phyloP scores from a whole-genome alignment of 2,888 invertebrate species.

The Eupsilia transversa region DNA sequence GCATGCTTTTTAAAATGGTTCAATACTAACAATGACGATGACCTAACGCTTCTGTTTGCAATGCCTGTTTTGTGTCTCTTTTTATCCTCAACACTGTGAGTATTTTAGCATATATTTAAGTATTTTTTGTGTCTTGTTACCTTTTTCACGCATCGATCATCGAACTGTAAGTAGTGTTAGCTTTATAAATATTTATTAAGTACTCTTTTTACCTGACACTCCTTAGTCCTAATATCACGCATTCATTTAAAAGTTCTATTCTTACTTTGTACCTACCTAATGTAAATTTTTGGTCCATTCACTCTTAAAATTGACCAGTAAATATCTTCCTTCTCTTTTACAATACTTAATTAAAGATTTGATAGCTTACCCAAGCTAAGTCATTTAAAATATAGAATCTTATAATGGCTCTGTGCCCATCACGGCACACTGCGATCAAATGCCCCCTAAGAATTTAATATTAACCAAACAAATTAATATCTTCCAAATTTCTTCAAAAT shows the following conservation, averaged over 20 bases:
- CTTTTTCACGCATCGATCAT: conserved; percentile 50
- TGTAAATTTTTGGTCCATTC: no score
- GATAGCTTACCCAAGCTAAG: no score
- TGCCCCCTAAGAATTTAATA: neutral
- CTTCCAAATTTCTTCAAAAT: conserved; percentile 9
- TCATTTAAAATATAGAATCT: no score
- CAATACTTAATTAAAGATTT: no score
- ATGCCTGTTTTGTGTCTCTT: conserved; percentile 56
- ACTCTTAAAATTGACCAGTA: no score
- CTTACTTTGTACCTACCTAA: neutral
- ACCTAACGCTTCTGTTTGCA: conserved; percentile 42
- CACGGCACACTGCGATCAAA: neutral
- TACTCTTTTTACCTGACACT: conserved; percentile 44
- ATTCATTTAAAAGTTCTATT: conserved; percentile 38
- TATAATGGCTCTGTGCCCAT: no score
- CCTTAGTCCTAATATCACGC: conserved; percentile 60
- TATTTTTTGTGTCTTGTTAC: conserved; percentile 46
- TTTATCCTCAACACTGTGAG: conserved; percentile 61
- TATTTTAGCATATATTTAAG: conserved; percentile 59
- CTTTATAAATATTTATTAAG: conserved; percentile 45
- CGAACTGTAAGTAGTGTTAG: conserved; percentile 62
- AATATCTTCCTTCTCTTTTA: no score
- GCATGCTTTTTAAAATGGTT: conserved; percentile 24
- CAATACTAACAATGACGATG: conserved; percentile 20
- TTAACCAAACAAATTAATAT: neutral